These are phyloP conservation scores for Rhinopomastus cyanomelas DNA, from an alignment of 2,113 vertebrate genomes.

Conservation along the genomic window DNA sequence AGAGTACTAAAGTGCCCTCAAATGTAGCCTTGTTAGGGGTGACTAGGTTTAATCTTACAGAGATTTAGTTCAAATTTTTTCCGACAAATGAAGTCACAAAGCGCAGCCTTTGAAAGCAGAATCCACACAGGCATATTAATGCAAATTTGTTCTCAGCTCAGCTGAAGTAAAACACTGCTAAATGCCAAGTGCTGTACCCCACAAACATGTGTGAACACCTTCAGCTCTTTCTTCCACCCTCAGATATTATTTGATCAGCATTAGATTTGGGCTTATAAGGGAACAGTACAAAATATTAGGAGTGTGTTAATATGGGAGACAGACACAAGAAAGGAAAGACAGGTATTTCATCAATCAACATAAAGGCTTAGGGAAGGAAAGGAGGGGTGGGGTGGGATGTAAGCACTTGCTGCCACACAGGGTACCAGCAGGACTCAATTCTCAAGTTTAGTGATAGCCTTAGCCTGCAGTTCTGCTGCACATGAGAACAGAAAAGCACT, in stretches of 20 bases:
- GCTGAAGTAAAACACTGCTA: neutral
- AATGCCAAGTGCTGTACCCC: neutral
- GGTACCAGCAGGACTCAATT: neutral
- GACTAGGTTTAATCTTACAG: neutral
- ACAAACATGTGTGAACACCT: neutral
- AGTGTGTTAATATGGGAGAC: neutral
- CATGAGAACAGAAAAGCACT: neutral
- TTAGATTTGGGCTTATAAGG: neutral
- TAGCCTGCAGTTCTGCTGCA: neutral
- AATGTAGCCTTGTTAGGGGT: neutral
- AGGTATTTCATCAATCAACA: neutral
- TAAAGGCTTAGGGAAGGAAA: neutral
- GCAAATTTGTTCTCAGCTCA: neutral
- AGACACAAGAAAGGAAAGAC: neutral
- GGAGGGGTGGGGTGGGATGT: neutral
- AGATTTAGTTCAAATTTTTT: neutral
- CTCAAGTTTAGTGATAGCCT: neutral
- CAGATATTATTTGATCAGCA: neutral
- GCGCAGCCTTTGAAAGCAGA: neutral
- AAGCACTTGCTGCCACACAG: neutral
- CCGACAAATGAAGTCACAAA: neutral
- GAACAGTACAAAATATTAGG: neutral
- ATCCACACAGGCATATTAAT: neutral
- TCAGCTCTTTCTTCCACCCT: neutral
- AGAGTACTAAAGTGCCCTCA: constrained; percentile 1